A percentile compares a stretch with the other conserved stretches of the same genome.
Evolutionary conservation across 2,797 vertebrate genomes (phyloP).

Genomic region (Leptatherina wallacei): DNA sequence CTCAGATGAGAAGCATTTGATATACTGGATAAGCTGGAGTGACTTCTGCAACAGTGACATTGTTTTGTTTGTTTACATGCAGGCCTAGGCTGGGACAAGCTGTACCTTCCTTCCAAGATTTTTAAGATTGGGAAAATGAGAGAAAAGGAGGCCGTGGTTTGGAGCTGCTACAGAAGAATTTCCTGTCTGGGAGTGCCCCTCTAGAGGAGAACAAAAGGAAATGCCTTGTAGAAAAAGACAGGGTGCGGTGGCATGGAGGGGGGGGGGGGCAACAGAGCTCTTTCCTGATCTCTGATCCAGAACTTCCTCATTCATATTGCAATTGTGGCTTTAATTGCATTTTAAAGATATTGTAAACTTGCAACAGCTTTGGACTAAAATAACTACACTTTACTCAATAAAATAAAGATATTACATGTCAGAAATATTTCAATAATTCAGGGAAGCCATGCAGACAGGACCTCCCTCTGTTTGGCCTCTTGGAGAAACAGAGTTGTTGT

Average conservation of each 20-base stretch:
- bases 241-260: neutral
- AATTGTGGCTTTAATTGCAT: neutral
- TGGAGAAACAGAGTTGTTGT: constrained; percentile 37
- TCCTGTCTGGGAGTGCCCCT: constrained; percentile 70
- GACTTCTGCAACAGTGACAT: constrained; percentile 45
- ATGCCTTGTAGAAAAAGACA: constrained; percentile 49
- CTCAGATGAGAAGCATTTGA: constrained; percentile 15
- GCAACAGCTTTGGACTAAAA: neutral
- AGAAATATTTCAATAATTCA: neutral
- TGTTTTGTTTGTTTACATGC: constrained; percentile 68
- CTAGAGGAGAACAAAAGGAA: constrained; percentile 64
- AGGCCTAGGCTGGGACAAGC: constrained; percentile 51
- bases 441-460: constrained; percentile 24
- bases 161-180: constrained; percentile 71
- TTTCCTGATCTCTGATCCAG: constrained; percentile 18
- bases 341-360: constrained; percentile 2
- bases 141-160: constrained; percentile 50
- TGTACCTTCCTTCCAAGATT: constrained; percentile 61
- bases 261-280: constrained; percentile 11
- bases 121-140: constrained; percentile 41
- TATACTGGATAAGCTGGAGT: constrained; percentile 19
- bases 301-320: neutral
- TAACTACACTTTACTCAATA: neutral
- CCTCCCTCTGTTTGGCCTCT: constrained; percentile 32
- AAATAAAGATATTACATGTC: neutral